These are phyloP conservation scores for Arctopsyche grandis DNA, from an alignment of 1,140 invertebrate genomes.

Conservation along the genomic window DNA sequence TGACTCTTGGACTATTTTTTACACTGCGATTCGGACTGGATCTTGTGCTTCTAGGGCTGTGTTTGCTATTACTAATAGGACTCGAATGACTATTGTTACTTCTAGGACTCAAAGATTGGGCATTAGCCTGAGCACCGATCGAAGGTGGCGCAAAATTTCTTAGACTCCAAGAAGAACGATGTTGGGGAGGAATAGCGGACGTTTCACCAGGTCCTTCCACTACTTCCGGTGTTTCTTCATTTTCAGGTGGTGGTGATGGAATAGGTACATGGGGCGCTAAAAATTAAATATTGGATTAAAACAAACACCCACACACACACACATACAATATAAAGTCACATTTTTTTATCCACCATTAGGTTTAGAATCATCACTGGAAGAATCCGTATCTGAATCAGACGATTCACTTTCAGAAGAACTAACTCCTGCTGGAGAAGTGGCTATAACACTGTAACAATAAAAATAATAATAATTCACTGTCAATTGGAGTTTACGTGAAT, in stretches of 20 bases:
- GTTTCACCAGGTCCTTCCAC: constrained; percentile 55
- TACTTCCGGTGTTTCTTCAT: constrained; percentile 55
- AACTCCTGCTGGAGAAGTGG: constrained; percentile 56
- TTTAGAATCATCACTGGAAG: constrained; percentile 61
- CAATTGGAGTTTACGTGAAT: too few relatives aligned
- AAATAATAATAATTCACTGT: constrained; percentile 4
- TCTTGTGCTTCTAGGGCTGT: constrained; percentile 39
- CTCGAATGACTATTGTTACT: constrained; percentile 19
- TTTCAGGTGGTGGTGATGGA: constrained; percentile 44
- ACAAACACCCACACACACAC: neutral
- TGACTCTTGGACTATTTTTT: constrained; percentile 34
- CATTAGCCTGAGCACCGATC: constrained; percentile 26
- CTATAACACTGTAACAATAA: constrained; percentile 55
- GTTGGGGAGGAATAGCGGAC: constrained; percentile 52
- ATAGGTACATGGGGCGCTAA: constrained; percentile 14
- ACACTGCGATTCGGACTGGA: neutral
- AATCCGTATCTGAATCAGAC: constrained; percentile 62
- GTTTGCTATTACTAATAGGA: constrained; percentile 18
- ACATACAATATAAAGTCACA: constrained; percentile 19
- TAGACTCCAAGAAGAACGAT: constrained; percentile 61
- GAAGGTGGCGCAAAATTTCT: constrained; percentile 62
- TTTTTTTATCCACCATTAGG: constrained; percentile 35
- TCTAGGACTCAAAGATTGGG: neutral
- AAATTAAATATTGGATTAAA: constrained; percentile 26
- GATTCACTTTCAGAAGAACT: constrained; percentile 62